A percentile compares a stretch with the other conserved stretches of the same genome.
phyloP scores from a whole-genome alignment of 2,113 vertebrate genomes.

The Gorsachius goisagi region DNA sequence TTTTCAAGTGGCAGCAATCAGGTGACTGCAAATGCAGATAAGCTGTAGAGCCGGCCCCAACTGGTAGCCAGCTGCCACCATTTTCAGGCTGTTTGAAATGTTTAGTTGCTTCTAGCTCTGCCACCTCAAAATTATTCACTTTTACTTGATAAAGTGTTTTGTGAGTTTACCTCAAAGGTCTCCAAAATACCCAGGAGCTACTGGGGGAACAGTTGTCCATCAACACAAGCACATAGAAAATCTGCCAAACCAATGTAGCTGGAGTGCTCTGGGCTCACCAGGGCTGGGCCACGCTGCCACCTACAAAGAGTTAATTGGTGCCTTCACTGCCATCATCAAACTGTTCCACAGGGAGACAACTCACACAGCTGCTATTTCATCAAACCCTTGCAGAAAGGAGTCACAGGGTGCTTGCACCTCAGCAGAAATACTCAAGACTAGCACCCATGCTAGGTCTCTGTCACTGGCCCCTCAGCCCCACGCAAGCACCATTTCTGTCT shows the following conservation, averaged over 20 bases:
- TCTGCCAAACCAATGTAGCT: not conserved
- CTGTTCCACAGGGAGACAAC: not conserved
- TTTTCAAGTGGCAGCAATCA: not conserved
- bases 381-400: not conserved
- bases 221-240: accelerated
- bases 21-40: accelerated
- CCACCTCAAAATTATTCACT: not conserved
- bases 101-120: not conserved
- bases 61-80: not conserved
- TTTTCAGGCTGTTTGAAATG: not conserved
- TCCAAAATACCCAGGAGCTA: not conserved
- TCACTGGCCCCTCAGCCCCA: not conserved
- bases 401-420: accelerated
- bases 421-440: not conserved
- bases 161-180: not conserved
- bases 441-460: not conserved
- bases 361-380: not conserved
- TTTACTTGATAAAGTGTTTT: not conserved
- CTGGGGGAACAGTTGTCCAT: not conserved
- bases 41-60: not conserved
- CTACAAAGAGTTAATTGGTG: not conserved
- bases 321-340: not conserved
- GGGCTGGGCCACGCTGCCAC: not conserved
- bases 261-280: not conserved
- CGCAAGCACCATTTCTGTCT: not conserved